Conservation (phyloP, 2,888 invertebrate genomes). For the Globia sparganii region DNA sequence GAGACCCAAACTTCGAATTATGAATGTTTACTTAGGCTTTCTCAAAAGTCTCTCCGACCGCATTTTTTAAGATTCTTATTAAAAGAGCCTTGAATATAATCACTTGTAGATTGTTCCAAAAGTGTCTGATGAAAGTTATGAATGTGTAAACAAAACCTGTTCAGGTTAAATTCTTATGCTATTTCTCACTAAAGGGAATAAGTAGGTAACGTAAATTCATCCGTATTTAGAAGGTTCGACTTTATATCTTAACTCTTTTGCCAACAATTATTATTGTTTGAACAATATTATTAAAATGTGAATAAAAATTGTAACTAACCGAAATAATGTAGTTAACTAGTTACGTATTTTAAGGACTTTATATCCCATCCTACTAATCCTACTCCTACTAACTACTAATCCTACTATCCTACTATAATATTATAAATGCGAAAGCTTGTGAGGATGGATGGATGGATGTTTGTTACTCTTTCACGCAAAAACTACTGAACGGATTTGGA, state of each 20-base stretch:
- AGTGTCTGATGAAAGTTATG: not conserved
- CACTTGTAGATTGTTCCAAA: not conserved
- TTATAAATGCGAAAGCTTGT: too few relatives aligned
- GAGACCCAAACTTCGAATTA: too few relatives aligned
- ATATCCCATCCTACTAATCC: too few relatives aligned
- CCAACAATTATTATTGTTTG: not conserved
- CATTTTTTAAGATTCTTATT: too few relatives aligned
- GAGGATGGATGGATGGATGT: too few relatives aligned
- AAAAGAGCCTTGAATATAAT: not conserved
- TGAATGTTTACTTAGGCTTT: too few relatives aligned
- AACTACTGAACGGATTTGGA: too few relatives aligned
- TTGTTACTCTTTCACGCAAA: too few relatives aligned
- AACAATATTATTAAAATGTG: not conserved
- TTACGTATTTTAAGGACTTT: not conserved
- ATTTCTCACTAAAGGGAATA: not conserved
- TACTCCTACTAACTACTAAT: too few relatives aligned
- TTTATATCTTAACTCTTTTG: not conserved
- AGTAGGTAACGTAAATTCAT: not conserved
- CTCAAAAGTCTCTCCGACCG: too few relatives aligned
- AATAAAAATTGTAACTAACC: not conserved
- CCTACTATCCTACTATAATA: too few relatives aligned
- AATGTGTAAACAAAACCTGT: not conserved
- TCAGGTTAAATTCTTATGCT: not conserved
- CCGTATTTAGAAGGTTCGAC: not conserved
- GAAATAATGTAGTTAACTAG: too few relatives aligned